Percentiles rank a stretch among this genome's conserved stretches.
Evolutionary conservation across 2,113 vertebrate species (phyloP).

Genomic region (Nibea albiflora): DNA sequence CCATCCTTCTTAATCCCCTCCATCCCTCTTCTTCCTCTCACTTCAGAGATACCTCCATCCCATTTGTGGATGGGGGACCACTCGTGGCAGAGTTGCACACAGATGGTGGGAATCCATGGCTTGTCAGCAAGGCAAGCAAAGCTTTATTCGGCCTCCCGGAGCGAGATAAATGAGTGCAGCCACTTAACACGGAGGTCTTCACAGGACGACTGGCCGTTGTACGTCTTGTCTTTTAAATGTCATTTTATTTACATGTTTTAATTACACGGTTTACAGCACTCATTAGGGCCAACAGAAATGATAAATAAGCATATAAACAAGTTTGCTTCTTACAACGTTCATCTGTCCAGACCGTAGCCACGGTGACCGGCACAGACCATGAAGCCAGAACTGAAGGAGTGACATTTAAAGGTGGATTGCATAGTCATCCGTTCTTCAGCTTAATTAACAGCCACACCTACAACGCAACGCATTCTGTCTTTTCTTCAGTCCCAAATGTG

Average conservation of each 20-base stretch:
- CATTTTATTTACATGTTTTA: constrained; percentile 45
- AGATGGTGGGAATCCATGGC: constrained; percentile 23
- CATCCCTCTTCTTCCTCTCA: constrained; percentile 29
- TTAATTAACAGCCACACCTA: constrained; percentile 55
- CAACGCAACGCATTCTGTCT: constrained; percentile 15
- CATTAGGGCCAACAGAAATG: constrained; percentile 42
- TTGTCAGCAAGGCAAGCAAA: constrained; percentile 48
- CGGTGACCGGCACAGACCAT: constrained; percentile 25
- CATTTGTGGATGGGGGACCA: background rate
- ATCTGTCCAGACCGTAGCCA: constrained; percentile 43
- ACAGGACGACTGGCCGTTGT: constrained; percentile 24
- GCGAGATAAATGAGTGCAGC: constrained; percentile 13
- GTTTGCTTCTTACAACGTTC: constrained; percentile 18
- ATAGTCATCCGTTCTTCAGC: constrained; percentile 55
- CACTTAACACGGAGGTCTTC: constrained; percentile 16
- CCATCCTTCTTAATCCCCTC: constrained; percentile 50
- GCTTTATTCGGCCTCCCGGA: constrained; percentile 32
- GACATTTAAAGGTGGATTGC: constrained; percentile 56
- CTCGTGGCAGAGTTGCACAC: constrained; percentile 14
- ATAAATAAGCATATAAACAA: constrained; percentile 50
- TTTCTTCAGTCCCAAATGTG: constrained; percentile 6
- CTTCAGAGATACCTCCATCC: constrained; percentile 30
- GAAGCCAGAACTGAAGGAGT: constrained; percentile 37
- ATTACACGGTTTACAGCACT: constrained; percentile 44
- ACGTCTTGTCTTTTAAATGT: constrained; percentile 39